Base-by-base conservation (phyloP, 1,140 invertebrate species). In the Hestina assimilis region DNA sequence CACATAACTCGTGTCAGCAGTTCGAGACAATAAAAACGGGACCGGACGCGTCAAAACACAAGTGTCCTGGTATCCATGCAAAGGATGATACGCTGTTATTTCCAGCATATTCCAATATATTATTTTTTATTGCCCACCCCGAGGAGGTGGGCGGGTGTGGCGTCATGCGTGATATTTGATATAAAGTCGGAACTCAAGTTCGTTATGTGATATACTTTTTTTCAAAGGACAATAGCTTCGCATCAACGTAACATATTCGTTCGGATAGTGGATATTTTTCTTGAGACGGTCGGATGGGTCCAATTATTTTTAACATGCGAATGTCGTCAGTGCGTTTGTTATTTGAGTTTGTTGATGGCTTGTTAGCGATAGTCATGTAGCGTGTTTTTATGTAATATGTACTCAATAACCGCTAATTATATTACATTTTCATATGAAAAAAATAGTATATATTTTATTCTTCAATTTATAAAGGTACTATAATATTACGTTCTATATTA, bases 41-140 rank as follows among this genome's bases (percentile, higher is more conserved):
- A 66, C 84, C 59, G 84, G 84, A 88, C 85, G 72, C 72, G 69
- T 79, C 74, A 71, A 66, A 73, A 72, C 67, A 72, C 71, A 72
- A 75, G 70, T 74, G 76, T 79, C 76, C 79, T 66, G 63, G 71
- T 75, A 77, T 76, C 79, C 78, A 69, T 61, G 71, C 69, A 69
- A 71, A 86, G 81, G 80, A 87, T 87, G 83, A 87, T 89, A 89
- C 87, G 78, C 75, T 87, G 87, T 89, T 89, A 89, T 89, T 89
- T 87, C 85, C 87, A 89, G 87, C 86, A 89, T 88, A 89, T 89
- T 89, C 89, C 86, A 89, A 89, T 89, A 89, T 89, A 89, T 89
- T 89, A 89, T 89, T 89, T 89, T 89, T 89, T 89, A 89, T 89
- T 85, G 83, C 83, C 83, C 70, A 60, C 77, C 73, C 69, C 52